Conservation (phyloP, 2,113 vertebrate species). For the Apodemus sylvaticus region DNA sequence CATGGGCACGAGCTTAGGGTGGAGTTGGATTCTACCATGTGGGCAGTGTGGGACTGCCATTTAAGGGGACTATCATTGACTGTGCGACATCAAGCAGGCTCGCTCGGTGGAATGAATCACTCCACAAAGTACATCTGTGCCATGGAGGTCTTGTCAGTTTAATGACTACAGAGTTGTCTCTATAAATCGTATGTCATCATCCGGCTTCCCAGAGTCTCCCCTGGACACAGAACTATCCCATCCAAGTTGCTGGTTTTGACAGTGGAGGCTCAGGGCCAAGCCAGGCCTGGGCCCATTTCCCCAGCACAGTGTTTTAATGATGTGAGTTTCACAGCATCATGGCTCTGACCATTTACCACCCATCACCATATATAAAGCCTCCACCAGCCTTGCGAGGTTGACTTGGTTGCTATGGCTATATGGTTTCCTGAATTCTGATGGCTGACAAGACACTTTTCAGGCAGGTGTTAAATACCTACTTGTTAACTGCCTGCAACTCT, state of each 20-base stretch:
- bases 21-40: not conserved
- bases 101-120: not conserved
- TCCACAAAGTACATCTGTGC: not conserved
- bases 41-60: not conserved
- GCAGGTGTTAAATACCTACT: not conserved
- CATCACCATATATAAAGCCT: not conserved
- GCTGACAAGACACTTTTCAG: not conserved
- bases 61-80: not conserved
- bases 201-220: not conserved
- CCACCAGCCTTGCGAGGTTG: not conserved
- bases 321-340: not conserved
- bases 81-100: not conserved
- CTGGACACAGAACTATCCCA: not conserved
- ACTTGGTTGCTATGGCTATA: not conserved
- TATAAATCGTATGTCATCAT: not conserved
- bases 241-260: not conserved
- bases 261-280: not conserved
- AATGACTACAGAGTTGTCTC: not conserved
- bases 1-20: not conserved
- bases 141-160: not conserved
- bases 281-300: not conserved
- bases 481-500: conserved; percentile 33
- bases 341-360: not conserved
- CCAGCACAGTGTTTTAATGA: not conserved
- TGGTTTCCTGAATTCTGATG: not conserved